Conservation (phyloP, 2,113 vertebrate genomes). For the Rhinolophus ferrumequinum region DNA sequence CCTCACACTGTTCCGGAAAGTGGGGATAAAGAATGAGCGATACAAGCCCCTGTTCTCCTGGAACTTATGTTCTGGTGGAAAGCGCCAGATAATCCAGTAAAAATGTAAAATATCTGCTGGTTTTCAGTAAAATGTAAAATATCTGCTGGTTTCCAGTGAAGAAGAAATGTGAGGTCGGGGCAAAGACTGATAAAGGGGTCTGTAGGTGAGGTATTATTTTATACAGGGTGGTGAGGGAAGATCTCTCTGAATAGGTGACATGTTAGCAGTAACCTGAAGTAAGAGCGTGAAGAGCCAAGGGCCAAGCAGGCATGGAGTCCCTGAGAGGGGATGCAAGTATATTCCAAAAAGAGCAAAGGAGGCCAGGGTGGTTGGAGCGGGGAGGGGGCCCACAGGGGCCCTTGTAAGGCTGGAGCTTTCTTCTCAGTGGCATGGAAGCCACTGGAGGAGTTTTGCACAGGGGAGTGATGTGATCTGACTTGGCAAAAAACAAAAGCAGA, state of each 20-base stretch:
- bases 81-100: background rate
- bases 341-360: background rate
- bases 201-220: background rate
- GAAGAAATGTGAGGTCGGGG: background rate
- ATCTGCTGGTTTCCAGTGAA: background rate
- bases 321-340: background rate
- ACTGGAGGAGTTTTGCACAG: background rate
- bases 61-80: background rate
- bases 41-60: background rate
- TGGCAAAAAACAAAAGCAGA: background rate
- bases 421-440: background rate
- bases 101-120: background rate
- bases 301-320: background rate
- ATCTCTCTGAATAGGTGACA: background rate
- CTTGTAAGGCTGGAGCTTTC: background rate
- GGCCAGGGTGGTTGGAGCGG: background rate
- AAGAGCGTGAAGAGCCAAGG: background rate
- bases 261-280: background rate
- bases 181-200: background rate
- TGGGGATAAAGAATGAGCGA: background rate
- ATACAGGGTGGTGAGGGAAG: background rate
- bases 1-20: background rate
- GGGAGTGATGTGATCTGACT: background rate
- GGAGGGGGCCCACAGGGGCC: rapidly evolving
- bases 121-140: background rate